Conservation (phyloP, 2,797 vertebrate genomes). For the Luscinia luscinia region DNA sequence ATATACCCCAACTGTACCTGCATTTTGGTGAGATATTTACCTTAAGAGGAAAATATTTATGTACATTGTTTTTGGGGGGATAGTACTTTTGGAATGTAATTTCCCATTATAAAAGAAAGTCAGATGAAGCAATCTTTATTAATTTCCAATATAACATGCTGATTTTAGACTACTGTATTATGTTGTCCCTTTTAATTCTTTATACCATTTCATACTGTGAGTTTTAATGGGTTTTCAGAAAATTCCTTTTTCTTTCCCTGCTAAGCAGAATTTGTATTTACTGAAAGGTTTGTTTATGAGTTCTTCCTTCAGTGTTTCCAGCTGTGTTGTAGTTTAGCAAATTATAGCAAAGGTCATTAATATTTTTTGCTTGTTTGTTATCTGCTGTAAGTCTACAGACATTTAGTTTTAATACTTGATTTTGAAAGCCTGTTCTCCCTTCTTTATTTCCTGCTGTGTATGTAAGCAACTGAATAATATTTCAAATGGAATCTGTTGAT, state of each 20-base stretch:
- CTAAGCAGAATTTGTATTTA: slow-evolving; percentile 67
- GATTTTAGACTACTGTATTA: slow-evolving; percentile 69
- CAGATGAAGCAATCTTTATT: slow-evolving; percentile 22
- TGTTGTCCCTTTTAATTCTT: slow-evolving; percentile 64
- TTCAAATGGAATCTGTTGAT: slow-evolving; percentile 62
- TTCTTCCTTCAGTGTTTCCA: slow-evolving; percentile 66
- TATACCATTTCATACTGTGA: slow-evolving; percentile 74
- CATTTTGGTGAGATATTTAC: neutral
- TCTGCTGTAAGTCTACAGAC: slow-evolving; percentile 54
- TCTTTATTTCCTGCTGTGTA: slow-evolving; percentile 68
- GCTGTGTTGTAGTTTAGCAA: slow-evolving; percentile 67
- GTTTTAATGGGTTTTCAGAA: slow-evolving; percentile 71
- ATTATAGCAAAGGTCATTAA: slow-evolving; percentile 70
- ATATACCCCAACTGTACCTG: fast-evolving
- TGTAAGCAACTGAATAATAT: slow-evolving; percentile 62
- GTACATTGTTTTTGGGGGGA: neutral
- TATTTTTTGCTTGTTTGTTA: slow-evolving; percentile 59
- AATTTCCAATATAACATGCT: slow-evolving; percentile 60
- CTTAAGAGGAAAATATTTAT: neutral
- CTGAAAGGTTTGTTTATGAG: slow-evolving; percentile 61
- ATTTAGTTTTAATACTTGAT: slow-evolving; percentile 75
- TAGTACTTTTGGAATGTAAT: slow-evolving; percentile 47
- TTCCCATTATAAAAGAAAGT: slow-evolving; percentile 64
- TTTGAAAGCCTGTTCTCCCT: slow-evolving; percentile 55
- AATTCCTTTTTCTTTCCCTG: slow-evolving; percentile 49